Evolutionary conservation across 1,140 invertebrate genomes (phyloP), one percentile per base, ranked within the genome.

Genomic region (Myzus persicae): DNA sequence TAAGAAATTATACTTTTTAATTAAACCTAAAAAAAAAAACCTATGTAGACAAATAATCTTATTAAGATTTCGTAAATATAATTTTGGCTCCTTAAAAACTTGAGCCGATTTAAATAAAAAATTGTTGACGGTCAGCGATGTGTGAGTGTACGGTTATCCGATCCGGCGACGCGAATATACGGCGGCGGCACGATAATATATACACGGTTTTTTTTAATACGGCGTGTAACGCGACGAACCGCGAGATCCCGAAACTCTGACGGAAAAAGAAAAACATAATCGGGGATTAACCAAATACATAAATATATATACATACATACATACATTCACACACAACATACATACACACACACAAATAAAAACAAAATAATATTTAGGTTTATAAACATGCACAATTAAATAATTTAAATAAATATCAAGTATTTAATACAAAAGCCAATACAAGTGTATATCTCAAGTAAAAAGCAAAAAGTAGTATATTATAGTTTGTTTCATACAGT

Each of bases 241-340:
- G 81, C 91, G 91, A 93, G 91, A 93, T 93, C 91, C 91, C 91
- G 91, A 93, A 51, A 93, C 91, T 93, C 91, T 93, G 91, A 93
- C 91, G 91, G 91, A 93, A 84, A 90, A 93, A 93, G 76, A 93
- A 93, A 92, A 93, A 93, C 91, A 93, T 93, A 93, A 93, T 93
- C 26, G 91, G 91, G 76, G 91, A 93, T 93, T 93, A 93, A 93
- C 91, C 91, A 93, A 81, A 91, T 93, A 84, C 31, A 51, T 46
- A 26, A 40, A 84, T 93, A 48, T 42, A 93, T 46, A 54, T 5
- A 81, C 7, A 84, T 40, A 54, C 26, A 90, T 40, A 90, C 8
- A 82, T 51, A 46, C 38, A 92, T 22, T 51, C 6, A 81, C 38
- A 82, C 20, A 54, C 31, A n/a, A n/a, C n/a, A n/a, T n/a, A n/a